Percentiles rank a stretch among this genome's conserved stretches.
Evolutionary conservation across 53 echinoderm and acorn worm species (phyloP).

Genomic region (Apostichopus leukothele): DNA sequence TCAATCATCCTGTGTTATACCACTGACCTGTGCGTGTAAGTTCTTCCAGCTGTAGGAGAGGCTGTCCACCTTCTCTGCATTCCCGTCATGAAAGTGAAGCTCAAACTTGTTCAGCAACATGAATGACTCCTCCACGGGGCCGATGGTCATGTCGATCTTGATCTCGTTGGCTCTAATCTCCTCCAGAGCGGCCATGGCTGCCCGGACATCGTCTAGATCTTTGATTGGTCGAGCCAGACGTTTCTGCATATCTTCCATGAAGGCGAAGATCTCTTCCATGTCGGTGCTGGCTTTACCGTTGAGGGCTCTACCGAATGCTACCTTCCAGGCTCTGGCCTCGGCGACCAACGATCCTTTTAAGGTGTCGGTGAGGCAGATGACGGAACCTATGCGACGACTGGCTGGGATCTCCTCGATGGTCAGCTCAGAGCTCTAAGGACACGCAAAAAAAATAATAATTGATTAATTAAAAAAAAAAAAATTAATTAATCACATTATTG

Average conservation of each 20-base stretch:
- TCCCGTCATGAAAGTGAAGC: constrained; percentile 86
- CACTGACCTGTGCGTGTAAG: constrained; percentile 72
- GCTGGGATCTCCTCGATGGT: constrained; percentile 79
- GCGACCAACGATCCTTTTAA: constrained; percentile 81
- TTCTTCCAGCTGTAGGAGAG: constrained; percentile 99
- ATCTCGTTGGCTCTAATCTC: constrained; percentile 93
- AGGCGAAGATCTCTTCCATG: constrained; percentile 92
- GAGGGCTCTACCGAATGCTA: constrained; percentile 87
- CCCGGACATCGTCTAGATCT: constrained; percentile 90
- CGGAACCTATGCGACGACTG: constrained; percentile 81
- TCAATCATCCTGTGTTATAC: too few relatives aligned
- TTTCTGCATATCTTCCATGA: constrained; percentile 97
- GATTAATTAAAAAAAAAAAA: too few relatives aligned
- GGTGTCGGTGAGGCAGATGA: constrained; percentile 88
- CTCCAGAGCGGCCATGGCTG: constrained; percentile 79
- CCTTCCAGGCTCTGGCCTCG: constrained; percentile 96
- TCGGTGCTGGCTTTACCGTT: constrained; percentile 88
- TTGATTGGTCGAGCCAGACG: constrained; percentile 88
- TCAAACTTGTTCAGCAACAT: constrained; percentile 86
- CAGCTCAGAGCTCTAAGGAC: constrained; percentile 61
- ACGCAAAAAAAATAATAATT: too few relatives aligned
- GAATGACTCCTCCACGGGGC: constrained; percentile 97
- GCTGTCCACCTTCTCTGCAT: constrained; percentile 95
- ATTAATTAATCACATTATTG: too few relatives aligned
- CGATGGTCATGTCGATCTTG: constrained; percentile 93